A percentile compares a stretch with the other conserved stretches of the same genome.
phyloP scores from a whole-genome alignment of 2,888 invertebrate species.

The Pteria penguin region DNA sequence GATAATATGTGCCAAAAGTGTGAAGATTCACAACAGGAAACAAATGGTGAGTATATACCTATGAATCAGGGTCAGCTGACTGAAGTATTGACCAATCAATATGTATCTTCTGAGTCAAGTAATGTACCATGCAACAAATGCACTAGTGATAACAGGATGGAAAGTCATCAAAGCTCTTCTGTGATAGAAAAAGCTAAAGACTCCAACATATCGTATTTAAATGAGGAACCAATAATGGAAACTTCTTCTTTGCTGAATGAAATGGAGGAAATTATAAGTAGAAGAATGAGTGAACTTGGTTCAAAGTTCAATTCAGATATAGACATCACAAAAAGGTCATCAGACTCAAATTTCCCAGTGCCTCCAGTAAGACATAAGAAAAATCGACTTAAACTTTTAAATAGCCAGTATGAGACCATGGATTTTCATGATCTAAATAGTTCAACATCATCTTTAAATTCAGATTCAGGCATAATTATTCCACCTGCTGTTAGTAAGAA shows the following conservation, averaged over 20 bases:
- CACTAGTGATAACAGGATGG: background rate
- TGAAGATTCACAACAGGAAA: no score
- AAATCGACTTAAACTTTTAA: constrained; percentile 46
- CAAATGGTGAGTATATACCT: no score
- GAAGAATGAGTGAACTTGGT: constrained; percentile 36
- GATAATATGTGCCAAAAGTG: background rate
- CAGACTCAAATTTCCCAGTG: constrained; percentile 46
- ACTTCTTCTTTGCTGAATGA: constrained; percentile 58
- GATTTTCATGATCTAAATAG: constrained; percentile 53
- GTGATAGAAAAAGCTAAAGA: background rate
- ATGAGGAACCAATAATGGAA: constrained; percentile 31
- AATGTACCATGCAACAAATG: no score
- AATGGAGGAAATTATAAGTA: constrained; percentile 56
- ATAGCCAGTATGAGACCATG: constrained; percentile 38
- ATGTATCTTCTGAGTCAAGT: background rate
- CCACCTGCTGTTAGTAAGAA: constrained; percentile 48
- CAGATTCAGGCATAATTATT: constrained; percentile 42
- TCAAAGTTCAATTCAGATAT: constrained; percentile 14
- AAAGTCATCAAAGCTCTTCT: background rate
- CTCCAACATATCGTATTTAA: background rate
- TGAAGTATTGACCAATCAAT: no score
- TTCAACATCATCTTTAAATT: constrained; percentile 46
- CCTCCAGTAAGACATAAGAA: constrained; percentile 68
- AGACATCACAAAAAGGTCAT: background rate
- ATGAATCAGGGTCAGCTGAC: no score